phyloP scores from a whole-genome alignment of 2,888 invertebrate genomes.

The Ellobium chinense region DNA sequence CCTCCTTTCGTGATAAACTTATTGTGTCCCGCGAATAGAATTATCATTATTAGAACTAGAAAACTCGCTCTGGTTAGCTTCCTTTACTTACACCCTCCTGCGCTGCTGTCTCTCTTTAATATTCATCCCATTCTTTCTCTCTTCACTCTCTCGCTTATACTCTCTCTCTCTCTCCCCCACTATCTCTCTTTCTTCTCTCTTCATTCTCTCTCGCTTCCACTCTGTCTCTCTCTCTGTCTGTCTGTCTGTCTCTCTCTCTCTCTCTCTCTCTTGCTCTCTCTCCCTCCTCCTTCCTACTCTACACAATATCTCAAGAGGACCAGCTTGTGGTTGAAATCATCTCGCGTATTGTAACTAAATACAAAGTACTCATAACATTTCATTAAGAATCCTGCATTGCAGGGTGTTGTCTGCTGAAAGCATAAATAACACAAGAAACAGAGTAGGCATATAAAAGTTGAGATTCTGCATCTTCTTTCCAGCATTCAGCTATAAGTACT shows the following conservation, averaged over 20 bases:
- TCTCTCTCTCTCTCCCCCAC: constrained; percentile 15
- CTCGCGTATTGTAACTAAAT: no score
- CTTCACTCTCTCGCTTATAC: constrained; percentile 4
- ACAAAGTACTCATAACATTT: no score
- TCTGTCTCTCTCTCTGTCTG: background rate
- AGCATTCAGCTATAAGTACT: no score
- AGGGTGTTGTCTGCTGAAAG: no score
- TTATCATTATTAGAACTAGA: no score
- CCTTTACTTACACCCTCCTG: background rate
- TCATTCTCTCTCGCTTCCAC: background rate
- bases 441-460: no score
- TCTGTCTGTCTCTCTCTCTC: background rate
- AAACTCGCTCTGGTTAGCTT: background rate
- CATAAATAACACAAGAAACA: no score
- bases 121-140: constrained; percentile 1
- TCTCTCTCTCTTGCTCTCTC: constrained; percentile 3
- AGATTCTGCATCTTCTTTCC: no score
- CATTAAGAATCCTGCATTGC: no score
- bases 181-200: constrained; percentile 1
- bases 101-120: background rate
- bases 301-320: background rate
- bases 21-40: no score
- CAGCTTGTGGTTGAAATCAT: no score
- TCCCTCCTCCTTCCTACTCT: background rate
- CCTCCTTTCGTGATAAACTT: no score